phyloP scores from a whole-genome alignment of 2,888 invertebrate genomes.

The Sarcophaga rosellei region DNA sequence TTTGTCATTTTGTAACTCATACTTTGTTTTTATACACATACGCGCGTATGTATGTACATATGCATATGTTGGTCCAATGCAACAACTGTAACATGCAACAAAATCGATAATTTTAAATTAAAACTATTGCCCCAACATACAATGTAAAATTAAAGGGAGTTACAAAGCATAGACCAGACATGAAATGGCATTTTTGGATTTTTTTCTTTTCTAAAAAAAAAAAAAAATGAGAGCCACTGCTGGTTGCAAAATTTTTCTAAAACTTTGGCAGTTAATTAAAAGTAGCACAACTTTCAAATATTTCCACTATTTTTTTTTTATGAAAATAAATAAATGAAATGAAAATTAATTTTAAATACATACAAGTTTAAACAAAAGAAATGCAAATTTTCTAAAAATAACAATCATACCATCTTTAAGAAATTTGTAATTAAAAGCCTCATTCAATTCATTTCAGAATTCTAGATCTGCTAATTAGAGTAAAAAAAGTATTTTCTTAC shows the following conservation, averaged over 20 bases:
- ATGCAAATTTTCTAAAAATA: too few species aligned
- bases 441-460: too few species aligned
- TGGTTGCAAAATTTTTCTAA: background rate
- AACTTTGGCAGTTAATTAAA: background rate
- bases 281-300: background rate
- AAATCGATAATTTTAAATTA: constrained; percentile 58
- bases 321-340: too few species aligned
- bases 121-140: constrained; percentile 8
- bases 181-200: background rate
- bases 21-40: background rate
- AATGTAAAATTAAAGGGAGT: background rate
- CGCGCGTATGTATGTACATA: background rate
- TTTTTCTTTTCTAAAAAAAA: background rate
- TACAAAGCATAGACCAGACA: background rate
- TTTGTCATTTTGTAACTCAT: background rate
- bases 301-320: too few species aligned
- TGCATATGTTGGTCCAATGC: constrained; percentile 1
- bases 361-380: too few species aligned
- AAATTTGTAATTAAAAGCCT: too few species aligned
- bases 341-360: too few species aligned
- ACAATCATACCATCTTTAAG: too few species aligned
- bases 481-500: too few species aligned
- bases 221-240: too few species aligned
- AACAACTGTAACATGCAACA: background rate
- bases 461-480: too few species aligned